phyloP scores from a whole-genome alignment of 2,113 vertebrate genomes.

The Lamprologus ornatipinnis region DNA sequence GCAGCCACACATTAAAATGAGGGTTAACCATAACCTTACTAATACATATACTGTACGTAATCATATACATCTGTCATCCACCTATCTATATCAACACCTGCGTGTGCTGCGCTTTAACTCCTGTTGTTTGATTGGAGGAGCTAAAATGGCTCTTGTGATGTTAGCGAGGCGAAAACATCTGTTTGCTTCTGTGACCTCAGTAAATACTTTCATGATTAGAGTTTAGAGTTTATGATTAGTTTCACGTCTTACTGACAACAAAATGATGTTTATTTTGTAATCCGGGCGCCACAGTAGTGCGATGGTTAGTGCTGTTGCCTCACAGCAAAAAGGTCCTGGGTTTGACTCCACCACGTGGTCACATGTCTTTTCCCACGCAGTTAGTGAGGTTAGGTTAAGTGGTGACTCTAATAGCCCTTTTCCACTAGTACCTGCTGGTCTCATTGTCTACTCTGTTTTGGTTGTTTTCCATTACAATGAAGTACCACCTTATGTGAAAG shows the following conservation, averaged over 20 bases:
- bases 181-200: not conserved
- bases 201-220: not conserved
- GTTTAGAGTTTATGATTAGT: not conserved
- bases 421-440: not conserved
- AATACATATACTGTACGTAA: accelerated
- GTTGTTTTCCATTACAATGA: not conserved
- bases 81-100: not conserved
- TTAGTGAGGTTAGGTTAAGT: not conserved
- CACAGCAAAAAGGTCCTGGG: not conserved
- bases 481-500: not conserved
- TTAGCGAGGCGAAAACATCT: not conserved
- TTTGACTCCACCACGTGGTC: not conserved
- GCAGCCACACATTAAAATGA: not conserved
- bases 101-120: not conserved
- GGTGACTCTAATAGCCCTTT: not conserved
- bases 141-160: not conserved
- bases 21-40: not conserved
- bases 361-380: not conserved
- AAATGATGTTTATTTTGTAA: not conserved
- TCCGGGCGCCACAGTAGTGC: accelerated
- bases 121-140: not conserved
- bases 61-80: not conserved
- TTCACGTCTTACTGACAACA: not conserved
- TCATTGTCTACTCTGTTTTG: not conserved
- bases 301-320: not conserved